Base-by-base conservation (phyloP, 2,797 vertebrate genomes). In the Aselliscus stoliczkanus region DNA sequence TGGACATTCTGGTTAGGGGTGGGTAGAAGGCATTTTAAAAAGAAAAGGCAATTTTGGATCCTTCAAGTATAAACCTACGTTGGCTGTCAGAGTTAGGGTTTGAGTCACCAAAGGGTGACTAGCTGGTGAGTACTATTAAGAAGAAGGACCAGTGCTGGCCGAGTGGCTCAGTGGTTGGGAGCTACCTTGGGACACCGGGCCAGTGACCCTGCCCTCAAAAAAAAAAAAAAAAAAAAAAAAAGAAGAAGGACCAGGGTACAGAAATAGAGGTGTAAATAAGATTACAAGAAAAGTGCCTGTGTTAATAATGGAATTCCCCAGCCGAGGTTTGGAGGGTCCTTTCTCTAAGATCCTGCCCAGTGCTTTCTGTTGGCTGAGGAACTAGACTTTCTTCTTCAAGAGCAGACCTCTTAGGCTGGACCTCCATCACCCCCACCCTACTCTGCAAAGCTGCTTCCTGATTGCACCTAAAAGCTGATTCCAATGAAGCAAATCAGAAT, bases 1-100 rank as follows among this genome's bases (percentile, higher is more conserved):
- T 65, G n/a, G 60, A 39, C 42, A 67, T 82, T 91, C 87, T 87
- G 76, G 7, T 87, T 47, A 20, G 23, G 8, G 52, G 2, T 77
- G 31, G 60, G 14, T 52, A 58, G n/a, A 95, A 89, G 34, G 23
- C 60, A 67, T 87, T 95, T 88, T 52, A 34, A 87, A 80, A 72
- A 95, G 56, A 80, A 96, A 60, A 67, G n/a, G 12, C 72, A 64
- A 29, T 64, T 52, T 85, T 50, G 10, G 29, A 21, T 89, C 62
- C 29, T 90, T 70, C 83, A 60, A 67, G 58, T 79, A 6, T 76
- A 90, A 80, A 83, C 6, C 23, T 83, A 56, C 23, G 20, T 80
- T 76, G 11, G 18, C 52, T 84, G 8, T 60, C 21, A 75, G 37
- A 60, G 60, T 76, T 50, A 39, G n/a, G 12, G 29, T 79, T 54